These are phyloP conservation scores for Oncorhynchus keta DNA, from an alignment of 2,113 vertebrate genomes.

Conservation along the genomic window DNA sequence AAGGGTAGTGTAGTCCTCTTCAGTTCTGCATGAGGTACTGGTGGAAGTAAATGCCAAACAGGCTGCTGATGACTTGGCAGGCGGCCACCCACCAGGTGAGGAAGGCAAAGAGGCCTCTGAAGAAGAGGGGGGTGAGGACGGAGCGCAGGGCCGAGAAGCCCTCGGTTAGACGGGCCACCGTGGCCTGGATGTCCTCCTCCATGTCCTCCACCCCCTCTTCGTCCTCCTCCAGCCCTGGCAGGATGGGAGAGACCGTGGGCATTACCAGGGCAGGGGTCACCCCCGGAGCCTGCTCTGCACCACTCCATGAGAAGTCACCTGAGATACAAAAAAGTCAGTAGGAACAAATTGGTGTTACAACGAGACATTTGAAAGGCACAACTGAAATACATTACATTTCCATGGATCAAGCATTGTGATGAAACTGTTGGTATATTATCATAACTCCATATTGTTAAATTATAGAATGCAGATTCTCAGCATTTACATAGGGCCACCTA, in stretches of 20 bases:
- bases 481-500: too few relatives aligned
- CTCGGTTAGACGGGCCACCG: constrained; percentile 75
- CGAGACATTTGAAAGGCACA: not conserved
- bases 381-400: not conserved
- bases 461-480: too few relatives aligned
- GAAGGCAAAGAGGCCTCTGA: constrained; percentile 86
- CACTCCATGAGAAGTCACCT: constrained; percentile 90
- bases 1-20: constrained; percentile 8
- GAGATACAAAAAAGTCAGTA: not conserved
- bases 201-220: constrained; percentile 66
- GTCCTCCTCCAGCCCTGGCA: constrained; percentile 55
- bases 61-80: constrained; percentile 89
- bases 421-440: not conserved
- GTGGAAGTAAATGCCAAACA: constrained; percentile 95
- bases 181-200: constrained; percentile 77
- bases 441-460: too few relatives aligned
- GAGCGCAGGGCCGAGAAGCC: constrained; percentile 68
- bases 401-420: not conserved
- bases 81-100: constrained; percentile 92
- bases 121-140: constrained; percentile 82
- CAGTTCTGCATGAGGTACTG: constrained; percentile 86
- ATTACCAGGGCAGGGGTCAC: constrained; percentile 36
- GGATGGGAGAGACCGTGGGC: not conserved
- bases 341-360: not conserved
- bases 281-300: constrained; percentile 49